Evolutionary conservation across 2,888 invertebrate species (phyloP), one percentile per base, ranked within the genome.

Genomic region (Drosophila suboccidentalis): DNA sequence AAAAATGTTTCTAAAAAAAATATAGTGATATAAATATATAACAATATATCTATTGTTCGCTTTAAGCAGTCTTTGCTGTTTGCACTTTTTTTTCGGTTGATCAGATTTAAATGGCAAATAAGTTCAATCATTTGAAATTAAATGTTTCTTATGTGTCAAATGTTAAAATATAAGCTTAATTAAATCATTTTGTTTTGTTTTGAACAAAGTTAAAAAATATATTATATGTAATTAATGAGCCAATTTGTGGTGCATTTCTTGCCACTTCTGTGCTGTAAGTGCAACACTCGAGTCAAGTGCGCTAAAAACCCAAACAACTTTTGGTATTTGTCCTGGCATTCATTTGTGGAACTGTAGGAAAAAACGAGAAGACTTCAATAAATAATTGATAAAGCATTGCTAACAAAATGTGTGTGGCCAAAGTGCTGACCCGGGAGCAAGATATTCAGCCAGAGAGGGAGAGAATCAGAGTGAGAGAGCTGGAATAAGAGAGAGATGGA

Each of bases 331-430:
- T 54, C 19, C 36, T 53, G 57, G 32, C 32, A n/a, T 17, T 9
- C 43, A 54, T 32, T 57, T 57, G 55, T 47, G 36, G 22, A 22
- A 32, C 26, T 61, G 71, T 15, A 13, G 39, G 53, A 65, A 70
- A 78, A 81, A 69, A 32, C 57, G 4, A 54, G 38, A 47, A 57
- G 60, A 71, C 80, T 87, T 82, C 87, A 79, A 87, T 87, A 82
- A 82, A 87, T 89, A 89, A 89, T 89, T 89, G 89, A 84, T 87
- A 89, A 89, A 84, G 55, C 76, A 65, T 63, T 78, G 75, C 69
- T 69, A 72, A 71, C 69, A 70, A 69, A 78, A 70, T 62, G 15
- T 62, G 41, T 63, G 36, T 62, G 67, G 58, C 13, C 39, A 58
- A 34, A 55, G 57, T 51, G 50, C 66, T 58, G 55, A 71, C 65